These are phyloP conservation scores for Brotogeris chrysoptera DNA, from an alignment of 2,797 vertebrate species.

Conservation along the genomic window DNA sequence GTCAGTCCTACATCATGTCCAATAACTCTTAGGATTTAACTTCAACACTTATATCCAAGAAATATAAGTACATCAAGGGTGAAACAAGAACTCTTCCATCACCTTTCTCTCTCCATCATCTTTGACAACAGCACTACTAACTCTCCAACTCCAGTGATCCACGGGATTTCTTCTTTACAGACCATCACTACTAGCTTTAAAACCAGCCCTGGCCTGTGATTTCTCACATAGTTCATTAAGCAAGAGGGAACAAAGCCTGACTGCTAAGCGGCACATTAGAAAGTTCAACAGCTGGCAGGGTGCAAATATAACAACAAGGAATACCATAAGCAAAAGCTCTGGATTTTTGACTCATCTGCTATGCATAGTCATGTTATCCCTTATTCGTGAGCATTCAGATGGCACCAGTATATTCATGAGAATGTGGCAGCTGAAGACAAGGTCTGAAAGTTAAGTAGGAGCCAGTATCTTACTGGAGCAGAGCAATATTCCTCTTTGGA, in stretches of 20 bases:
- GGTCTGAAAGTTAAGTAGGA: slow-evolving; percentile 65
- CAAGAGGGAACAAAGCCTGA: slow-evolving; percentile 28
- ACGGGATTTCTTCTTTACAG: neutral
- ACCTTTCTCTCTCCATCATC: neutral
- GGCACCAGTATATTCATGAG: slow-evolving; percentile 55
- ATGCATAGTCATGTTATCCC: slow-evolving; percentile 65
- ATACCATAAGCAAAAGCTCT: slow-evolving; percentile 14
- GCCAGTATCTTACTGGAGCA: neutral
- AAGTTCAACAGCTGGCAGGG: slow-evolving; percentile 58
- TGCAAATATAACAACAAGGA: slow-evolving; percentile 52
- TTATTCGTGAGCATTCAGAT: slow-evolving; percentile 59
- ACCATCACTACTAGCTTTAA: neutral
- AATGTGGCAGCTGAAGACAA: slow-evolving; percentile 61
- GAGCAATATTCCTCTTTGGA: slow-evolving; percentile 33
- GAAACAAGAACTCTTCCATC: neutral
- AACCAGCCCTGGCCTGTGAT: neutral
- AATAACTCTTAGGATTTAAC: neutral
- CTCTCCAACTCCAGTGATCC: neutral
- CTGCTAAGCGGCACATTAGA: neutral
- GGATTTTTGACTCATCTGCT: slow-evolving; percentile 40
- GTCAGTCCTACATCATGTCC: neutral
- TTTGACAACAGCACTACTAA: neutral
- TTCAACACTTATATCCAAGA: neutral
- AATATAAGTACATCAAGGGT: neutral
- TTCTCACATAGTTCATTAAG: slow-evolving; percentile 16